Percentiles rank a stretch among this genome's conserved stretches.
Evolutionary conservation across 30 jellyfish, hydroid and myxozoan species (phyloP).

Genomic region (Chrysaora quinquecirrha): DNA sequence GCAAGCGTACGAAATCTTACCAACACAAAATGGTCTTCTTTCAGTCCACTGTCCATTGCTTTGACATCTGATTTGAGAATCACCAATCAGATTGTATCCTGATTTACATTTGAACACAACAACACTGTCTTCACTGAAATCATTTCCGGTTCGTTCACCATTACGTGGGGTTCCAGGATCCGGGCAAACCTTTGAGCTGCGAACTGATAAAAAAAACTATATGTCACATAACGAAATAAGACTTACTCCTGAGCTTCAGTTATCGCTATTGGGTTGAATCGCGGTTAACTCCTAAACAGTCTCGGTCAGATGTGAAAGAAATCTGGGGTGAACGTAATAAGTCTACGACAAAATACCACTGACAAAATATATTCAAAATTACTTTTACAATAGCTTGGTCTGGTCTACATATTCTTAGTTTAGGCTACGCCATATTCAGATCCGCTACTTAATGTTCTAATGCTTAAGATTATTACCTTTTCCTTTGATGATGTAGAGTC

Average conservation of each 20-base stretch:
- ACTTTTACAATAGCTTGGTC: too few relatives aligned
- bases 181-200: constrained; percentile 33
- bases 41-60: constrained; percentile 62
- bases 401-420: too few relatives aligned
- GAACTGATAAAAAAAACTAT: too few relatives aligned
- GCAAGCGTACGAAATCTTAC: constrained; percentile 34
- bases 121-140: constrained; percentile 16
- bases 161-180: constrained; percentile 67
- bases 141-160: constrained; percentile 52
- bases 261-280: too few relatives aligned
- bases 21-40: constrained; percentile 49
- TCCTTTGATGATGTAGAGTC: constrained; percentile 51
- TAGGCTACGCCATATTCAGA: too few relatives aligned
- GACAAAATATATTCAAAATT: too few relatives aligned
- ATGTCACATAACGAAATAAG: background rate
- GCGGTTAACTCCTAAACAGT: too few relatives aligned
- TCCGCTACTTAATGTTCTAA: too few relatives aligned
- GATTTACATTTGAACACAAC: constrained; percentile 44
- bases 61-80: constrained; percentile 31
- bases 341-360: too few relatives aligned
- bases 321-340: too few relatives aligned
- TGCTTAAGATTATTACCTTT: too few relatives aligned
- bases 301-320: too few relatives aligned
- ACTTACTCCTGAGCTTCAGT: background rate
- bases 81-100: constrained; percentile 49